phyloP scores from a whole-genome alignment of 2,888 invertebrate genomes.

The Rhogogaster chlorosoma region DNA sequence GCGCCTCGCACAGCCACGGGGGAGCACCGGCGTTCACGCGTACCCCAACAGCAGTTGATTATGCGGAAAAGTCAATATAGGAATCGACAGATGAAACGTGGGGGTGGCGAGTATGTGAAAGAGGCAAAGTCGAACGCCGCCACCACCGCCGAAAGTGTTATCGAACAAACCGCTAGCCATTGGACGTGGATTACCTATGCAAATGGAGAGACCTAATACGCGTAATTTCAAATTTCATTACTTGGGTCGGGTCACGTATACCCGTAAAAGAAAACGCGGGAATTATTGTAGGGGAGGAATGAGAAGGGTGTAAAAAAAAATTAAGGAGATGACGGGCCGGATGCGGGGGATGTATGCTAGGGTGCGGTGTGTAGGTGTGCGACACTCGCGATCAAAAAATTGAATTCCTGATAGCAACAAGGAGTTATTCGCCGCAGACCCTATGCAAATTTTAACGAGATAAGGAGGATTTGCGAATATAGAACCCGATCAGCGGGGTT shows the following conservation, averaged over 20 bases:
- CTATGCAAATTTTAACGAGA: slow-evolving; percentile 44
- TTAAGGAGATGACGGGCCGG: not conserved
- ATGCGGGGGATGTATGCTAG: slow-evolving; percentile 16
- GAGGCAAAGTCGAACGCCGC: not conserved
- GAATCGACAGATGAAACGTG: slow-evolving; percentile 19
- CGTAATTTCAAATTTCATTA: slow-evolving; percentile 21
- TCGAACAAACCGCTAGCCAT: not conserved
- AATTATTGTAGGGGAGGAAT: not conserved
- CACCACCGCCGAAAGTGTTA: not conserved
- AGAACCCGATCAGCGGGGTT: slow-evolving; percentile 39
- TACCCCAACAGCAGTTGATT: slow-evolving; percentile 36
- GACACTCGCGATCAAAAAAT: slow-evolving; percentile 36
- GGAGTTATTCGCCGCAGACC: slow-evolving; percentile 12
- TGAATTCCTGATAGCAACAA: slow-evolving; percentile 43
- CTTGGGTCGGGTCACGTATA: not conserved
- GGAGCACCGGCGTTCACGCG: not conserved
- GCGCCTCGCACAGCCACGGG: not conserved
- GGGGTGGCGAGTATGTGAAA: not conserved
- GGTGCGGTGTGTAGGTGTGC: slow-evolving; percentile 27
- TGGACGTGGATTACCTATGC: slow-evolving; percentile 10
- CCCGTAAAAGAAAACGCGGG: not conserved
- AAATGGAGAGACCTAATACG: slow-evolving; percentile 2
- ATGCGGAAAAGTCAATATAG: slow-evolving; percentile 48
- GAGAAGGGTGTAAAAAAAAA: not conserved
- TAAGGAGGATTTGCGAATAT: slow-evolving; percentile 49